phyloP scores from a whole-genome alignment of 2,113 vertebrate genomes.

The Origma solitaria region DNA sequence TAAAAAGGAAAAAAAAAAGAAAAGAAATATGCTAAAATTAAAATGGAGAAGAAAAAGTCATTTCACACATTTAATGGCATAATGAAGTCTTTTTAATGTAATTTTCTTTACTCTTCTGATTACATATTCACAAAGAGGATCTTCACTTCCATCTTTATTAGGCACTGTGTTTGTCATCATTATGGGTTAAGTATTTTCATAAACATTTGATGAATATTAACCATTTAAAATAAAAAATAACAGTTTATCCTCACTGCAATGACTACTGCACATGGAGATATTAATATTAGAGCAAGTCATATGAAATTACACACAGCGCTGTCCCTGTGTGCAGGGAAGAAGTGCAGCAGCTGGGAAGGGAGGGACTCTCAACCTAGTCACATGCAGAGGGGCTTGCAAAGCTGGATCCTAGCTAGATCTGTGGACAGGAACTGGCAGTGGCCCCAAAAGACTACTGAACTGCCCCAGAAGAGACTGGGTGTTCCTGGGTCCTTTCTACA shows the following conservation, averaged over 20 bases:
- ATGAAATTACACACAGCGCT: neutral
- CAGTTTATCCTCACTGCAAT: slow-evolving; percentile 45
- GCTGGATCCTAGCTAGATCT: neutral
- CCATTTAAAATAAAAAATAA: slow-evolving; percentile 68
- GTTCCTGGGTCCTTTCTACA: neutral
- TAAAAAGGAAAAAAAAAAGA: slow-evolving; percentile 18
- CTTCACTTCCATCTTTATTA: slow-evolving; percentile 64
- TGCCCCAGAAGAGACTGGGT: neutral
- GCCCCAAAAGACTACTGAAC: neutral
- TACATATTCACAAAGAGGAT: slow-evolving; percentile 65
- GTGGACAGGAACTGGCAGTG: neutral
- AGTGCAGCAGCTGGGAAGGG: neutral
- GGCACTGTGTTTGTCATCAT: slow-evolving; percentile 46
- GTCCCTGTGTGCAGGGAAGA: neutral
- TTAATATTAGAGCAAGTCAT: slow-evolving; percentile 26
- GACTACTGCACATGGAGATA: slow-evolving; percentile 36
- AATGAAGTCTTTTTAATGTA: slow-evolving; percentile 59
- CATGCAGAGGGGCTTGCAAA: neutral
- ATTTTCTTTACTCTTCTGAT: slow-evolving; percentile 71
- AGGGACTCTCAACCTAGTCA: neutral
- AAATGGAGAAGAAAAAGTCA: slow-evolving; percentile 61
- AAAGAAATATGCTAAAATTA: slow-evolving; percentile 59
- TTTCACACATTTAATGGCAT: slow-evolving; percentile 63
- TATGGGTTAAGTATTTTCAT: slow-evolving; percentile 56
- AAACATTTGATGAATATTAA: slow-evolving; percentile 69